A percentile compares a stretch with the other conserved stretches of the same genome.
These are phyloP conservation scores for Fragum fragum DNA, from an alignment of 2,888 invertebrate species.

Conservation along the genomic window DNA sequence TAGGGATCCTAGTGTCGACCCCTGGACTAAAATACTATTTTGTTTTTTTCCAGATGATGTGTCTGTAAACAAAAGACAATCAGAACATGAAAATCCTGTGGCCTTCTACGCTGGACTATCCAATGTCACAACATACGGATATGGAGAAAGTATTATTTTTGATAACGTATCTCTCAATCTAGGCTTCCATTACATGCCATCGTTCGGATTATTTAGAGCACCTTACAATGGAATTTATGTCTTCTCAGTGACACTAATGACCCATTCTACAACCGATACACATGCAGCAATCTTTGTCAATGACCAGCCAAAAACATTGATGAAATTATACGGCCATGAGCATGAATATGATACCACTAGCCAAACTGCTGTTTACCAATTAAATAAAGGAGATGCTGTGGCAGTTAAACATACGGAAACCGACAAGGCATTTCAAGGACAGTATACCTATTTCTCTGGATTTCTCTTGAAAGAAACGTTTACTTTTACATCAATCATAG, in stretches of 20 bases:
- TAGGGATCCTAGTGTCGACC: no score
- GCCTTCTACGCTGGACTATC: slow-evolving; percentile 42
- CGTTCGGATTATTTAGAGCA: slow-evolving; percentile 25
- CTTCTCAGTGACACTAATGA: slow-evolving; percentile 39
- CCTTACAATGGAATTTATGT: slow-evolving; percentile 43
- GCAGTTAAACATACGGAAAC: slow-evolving; percentile 34
- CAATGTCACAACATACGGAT: not conserved
- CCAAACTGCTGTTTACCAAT: slow-evolving; percentile 43
- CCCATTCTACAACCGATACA: slow-evolving; percentile 1
- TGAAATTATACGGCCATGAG: slow-evolving; percentile 43
- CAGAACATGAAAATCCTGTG: slow-evolving; percentile 26
- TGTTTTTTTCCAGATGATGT: not conserved
- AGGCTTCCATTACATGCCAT: slow-evolving; percentile 29
- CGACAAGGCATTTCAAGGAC: slow-evolving; percentile 16
- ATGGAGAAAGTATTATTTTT: slow-evolving; percentile 32
- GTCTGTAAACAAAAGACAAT: slow-evolving; percentile 8
- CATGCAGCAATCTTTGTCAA: slow-evolving; percentile 50
- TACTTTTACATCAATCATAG: not conserved
- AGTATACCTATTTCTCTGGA: slow-evolving; percentile 36
- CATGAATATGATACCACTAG: slow-evolving; percentile 47
- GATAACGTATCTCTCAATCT: slow-evolving; percentile 35
- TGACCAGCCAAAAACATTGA: slow-evolving; percentile 23
- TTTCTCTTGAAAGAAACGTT: slow-evolving; percentile 28
- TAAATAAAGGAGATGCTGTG: slow-evolving; percentile 37
- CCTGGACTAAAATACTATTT: no score